These are phyloP conservation scores for Julus scandinavius DNA, from an alignment of 2,888 invertebrate species.

Conservation along the genomic window DNA sequence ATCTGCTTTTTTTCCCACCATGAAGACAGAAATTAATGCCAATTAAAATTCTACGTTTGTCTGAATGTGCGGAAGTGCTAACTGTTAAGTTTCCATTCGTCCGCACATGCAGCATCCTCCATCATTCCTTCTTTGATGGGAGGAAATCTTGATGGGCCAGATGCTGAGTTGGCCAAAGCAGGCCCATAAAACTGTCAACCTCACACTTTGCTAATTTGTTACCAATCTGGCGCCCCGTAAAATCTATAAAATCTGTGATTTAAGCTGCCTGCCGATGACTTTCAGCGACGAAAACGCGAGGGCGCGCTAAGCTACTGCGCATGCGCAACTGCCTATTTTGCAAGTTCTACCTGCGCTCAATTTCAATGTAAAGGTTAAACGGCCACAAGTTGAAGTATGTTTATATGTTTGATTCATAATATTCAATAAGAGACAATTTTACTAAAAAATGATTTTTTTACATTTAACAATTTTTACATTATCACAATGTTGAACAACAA, in stretches of 20 bases:
- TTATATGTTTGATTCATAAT: too few relatives aligned
- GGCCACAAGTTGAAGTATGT: too few relatives aligned
- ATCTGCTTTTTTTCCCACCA: not conserved
- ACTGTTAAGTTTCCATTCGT: not conserved
- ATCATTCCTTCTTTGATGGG: not conserved
- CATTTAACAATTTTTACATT: too few relatives aligned
- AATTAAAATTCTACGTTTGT: not conserved
- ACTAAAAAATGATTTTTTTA: too few relatives aligned
- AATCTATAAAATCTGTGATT: not conserved
- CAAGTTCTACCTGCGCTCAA: too few relatives aligned
- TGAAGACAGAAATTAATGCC: not conserved
- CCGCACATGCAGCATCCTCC: not conserved
- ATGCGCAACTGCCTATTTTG: too few relatives aligned
- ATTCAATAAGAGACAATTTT: too few relatives aligned
- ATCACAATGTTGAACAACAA: too few relatives aligned
- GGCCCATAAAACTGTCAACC: not conserved
- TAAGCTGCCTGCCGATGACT: not conserved
- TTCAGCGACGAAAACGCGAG: too few relatives aligned
- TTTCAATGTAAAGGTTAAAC: too few relatives aligned
- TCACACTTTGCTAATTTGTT: not conserved
- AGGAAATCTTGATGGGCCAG: not conserved
- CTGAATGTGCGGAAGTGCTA: not conserved
- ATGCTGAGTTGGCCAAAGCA: too few relatives aligned
- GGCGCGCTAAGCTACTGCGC: too few relatives aligned
- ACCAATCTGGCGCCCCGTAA: not conserved